phyloP scores from a whole-genome alignment of 2,113 vertebrate species.

The Quiscalus mexicanus region DNA sequence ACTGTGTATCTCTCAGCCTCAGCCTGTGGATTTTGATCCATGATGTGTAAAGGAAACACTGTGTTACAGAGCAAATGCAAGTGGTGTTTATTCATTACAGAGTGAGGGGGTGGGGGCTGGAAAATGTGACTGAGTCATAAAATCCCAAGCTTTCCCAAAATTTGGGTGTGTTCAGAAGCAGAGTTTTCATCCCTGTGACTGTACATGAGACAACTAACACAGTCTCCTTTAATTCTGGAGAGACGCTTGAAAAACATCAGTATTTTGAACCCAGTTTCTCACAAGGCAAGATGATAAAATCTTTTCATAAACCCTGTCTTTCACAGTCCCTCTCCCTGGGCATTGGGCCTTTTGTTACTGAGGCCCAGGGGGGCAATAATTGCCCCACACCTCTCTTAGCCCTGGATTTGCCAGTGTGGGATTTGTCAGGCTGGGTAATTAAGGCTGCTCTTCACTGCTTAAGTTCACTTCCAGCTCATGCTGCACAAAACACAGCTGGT shows the following conservation, averaged over 20 bases:
- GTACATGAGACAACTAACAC: not conserved
- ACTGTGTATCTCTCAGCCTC: not conserved
- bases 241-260: not conserved
- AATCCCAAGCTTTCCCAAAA: conserved; percentile 33
- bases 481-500: not conserved
- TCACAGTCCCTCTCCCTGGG: not conserved
- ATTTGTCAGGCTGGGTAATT: not conserved
- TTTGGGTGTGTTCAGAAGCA: not conserved
- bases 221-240: not conserved
- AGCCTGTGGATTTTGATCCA: not conserved
- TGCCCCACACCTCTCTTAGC: not conserved
- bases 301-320: not conserved
- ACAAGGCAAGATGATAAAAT: not conserved
- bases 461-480: accelerated
- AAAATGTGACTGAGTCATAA: conserved; percentile 43
- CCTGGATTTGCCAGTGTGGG: not conserved
- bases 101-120: not conserved
- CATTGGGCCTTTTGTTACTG: not conserved
- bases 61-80: not conserved
- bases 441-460: not conserved
- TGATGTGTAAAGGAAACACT: not conserved
- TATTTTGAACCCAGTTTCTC: not conserved
- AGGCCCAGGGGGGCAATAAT: not conserved
- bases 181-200: not conserved
- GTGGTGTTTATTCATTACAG: not conserved